These are phyloP conservation scores for Hydriomena furcata DNA, from an alignment of 2,888 invertebrate genomes.

Conservation along the genomic window DNA sequence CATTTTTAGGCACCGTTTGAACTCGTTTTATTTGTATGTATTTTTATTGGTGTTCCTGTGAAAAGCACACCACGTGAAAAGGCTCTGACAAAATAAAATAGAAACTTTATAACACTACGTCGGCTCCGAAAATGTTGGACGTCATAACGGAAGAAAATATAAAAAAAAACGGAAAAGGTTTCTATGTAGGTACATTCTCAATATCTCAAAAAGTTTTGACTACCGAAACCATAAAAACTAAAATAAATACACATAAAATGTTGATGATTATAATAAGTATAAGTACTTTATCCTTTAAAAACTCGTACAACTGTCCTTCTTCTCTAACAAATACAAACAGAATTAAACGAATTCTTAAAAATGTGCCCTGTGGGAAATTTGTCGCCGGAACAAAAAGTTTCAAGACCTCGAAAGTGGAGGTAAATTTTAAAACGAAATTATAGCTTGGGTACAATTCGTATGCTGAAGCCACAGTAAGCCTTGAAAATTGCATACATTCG, in stretches of 20 bases:
- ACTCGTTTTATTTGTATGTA: too few species aligned
- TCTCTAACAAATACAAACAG: constrained; percentile 23
- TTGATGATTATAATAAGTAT: too few species aligned
- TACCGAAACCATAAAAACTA: too few species aligned
- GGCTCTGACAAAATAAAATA: too few species aligned
- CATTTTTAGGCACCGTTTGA: constrained; percentile 8
- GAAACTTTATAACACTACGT: too few species aligned
- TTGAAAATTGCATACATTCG: constrained; percentile 10
- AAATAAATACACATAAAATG: too few species aligned
- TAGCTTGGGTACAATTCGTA: constrained; percentile 8
- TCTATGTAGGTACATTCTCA: too few species aligned
- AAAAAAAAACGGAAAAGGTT: too few species aligned
- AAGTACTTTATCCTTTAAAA: neutral
- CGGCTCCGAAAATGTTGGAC: too few species aligned
- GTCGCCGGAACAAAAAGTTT: constrained; percentile 37
- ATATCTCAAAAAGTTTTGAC: neutral
- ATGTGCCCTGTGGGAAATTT: constrained; percentile 47
- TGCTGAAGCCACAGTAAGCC: constrained; percentile 2
- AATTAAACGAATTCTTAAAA: constrained; percentile 39
- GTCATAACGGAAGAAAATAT: too few species aligned
- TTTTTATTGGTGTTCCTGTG: neutral
- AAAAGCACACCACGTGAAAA: neutral
- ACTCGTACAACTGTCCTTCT: constrained; percentile 11
- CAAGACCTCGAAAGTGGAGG: constrained; percentile 25
- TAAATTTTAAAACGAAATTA: constrained; percentile 23